These are phyloP conservation scores for Hippocampus barbouri DNA, from an alignment of 2,113 vertebrate species.

Conservation along the genomic window DNA sequence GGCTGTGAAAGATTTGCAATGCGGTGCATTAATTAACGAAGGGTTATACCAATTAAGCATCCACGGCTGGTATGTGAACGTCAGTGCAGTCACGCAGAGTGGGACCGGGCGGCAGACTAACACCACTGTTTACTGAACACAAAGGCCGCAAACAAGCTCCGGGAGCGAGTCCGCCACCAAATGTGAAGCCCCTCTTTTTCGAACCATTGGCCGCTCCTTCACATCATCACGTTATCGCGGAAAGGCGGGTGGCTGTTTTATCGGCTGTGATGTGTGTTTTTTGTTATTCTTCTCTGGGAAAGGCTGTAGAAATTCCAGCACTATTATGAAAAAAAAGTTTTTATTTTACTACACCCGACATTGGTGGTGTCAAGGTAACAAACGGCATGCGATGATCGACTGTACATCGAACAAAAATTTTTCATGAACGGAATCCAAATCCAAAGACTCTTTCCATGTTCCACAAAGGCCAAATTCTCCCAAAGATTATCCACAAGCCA, in stretches of 20 bases:
- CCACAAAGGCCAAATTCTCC: too few species aligned
- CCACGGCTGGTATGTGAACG: conserved; percentile 63
- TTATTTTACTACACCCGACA: too few species aligned
- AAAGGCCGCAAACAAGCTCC: conserved; percentile 54
- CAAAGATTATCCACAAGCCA: too few species aligned
- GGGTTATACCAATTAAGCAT: conserved; percentile 66
- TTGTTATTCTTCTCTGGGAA: too few species aligned
- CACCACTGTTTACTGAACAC: conserved; percentile 79
- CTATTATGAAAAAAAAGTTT: too few species aligned
- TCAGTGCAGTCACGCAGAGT: conserved; percentile 63
- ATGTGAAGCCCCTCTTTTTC: conserved; percentile 41
- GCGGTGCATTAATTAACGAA: conserved; percentile 66
- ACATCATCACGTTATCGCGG: conserved; percentile 13
- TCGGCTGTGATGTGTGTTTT: not conserved
- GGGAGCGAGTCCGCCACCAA: conserved; percentile 45
- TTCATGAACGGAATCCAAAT: too few species aligned
- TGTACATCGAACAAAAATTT: too few species aligned
- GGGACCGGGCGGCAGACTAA: conserved; percentile 50
- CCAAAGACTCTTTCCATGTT: too few species aligned
- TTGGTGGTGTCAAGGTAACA: too few species aligned
- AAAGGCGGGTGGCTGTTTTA: not conserved
- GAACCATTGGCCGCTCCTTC: conserved; percentile 19
- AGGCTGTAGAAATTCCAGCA: too few species aligned
- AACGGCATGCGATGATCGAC: too few species aligned
- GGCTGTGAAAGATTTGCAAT: conserved; percentile 56